Conservation (phyloP, 1,140 invertebrate species). For the Protaetia brevitarsis region DNA sequence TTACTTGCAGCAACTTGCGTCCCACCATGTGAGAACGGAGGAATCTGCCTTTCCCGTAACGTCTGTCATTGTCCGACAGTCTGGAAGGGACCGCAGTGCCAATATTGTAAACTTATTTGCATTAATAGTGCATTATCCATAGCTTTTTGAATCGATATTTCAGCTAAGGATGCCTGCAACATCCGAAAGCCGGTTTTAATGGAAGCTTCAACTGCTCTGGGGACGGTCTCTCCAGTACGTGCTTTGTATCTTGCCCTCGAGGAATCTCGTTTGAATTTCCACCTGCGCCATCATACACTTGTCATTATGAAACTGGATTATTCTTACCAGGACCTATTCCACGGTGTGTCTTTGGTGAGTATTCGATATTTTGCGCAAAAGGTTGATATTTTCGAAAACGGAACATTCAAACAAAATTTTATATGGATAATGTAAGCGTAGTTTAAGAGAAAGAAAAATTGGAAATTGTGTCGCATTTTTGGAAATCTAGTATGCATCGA, state of each 20-base stretch:
- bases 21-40: constrained; percentile 73
- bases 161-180: constrained; percentile 59
- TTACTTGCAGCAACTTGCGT: constrained; percentile 61
- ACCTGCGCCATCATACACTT: constrained; percentile 63
- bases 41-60: constrained; percentile 70
- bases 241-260: constrained; percentile 59
- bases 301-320: constrained; percentile 62
- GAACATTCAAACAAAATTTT: no score
- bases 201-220: constrained; percentile 70
- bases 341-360: constrained; percentile 66
- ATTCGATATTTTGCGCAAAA: neutral
- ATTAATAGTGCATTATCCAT: neutral
- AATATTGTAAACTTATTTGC: constrained; percentile 63
- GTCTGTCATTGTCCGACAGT: constrained; percentile 72
- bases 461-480: no score
- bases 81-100: constrained; percentile 69
- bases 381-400: no score
- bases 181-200: constrained; percentile 65
- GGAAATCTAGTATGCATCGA: no score
- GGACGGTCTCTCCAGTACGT: constrained; percentile 46
- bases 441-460: no score
- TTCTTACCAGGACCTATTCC: constrained; percentile 71
- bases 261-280: constrained; percentile 60
- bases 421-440: no score
- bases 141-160: no score